Percentiles rank a stretch among this genome's conserved stretches.
These are phyloP conservation scores for Drosophila burlai DNA, from an alignment of 1,140 invertebrate species.

Conservation along the genomic window DNA sequence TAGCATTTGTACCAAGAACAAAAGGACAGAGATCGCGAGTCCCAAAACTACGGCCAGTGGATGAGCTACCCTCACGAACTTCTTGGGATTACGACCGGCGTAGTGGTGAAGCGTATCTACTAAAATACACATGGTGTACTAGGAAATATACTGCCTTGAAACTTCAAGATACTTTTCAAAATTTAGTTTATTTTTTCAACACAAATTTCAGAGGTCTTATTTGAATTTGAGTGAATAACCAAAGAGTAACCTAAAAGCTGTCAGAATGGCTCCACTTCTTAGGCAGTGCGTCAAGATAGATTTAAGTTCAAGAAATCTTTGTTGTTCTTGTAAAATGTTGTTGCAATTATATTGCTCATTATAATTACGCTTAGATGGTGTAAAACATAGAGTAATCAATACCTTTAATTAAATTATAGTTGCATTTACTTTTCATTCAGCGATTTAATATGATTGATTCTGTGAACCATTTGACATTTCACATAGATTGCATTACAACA, in stretches of 20 bases:
- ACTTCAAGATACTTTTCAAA: background rate
- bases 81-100: background rate
- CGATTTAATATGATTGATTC: too few relatives aligned
- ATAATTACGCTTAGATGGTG: too few relatives aligned
- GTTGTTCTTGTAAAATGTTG: background rate
- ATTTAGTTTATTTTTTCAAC: background rate
- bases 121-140: conserved; percentile 6
- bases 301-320: background rate
- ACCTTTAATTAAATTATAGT: background rate
- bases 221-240: background rate
- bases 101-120: background rate
- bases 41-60: background rate
- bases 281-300: background rate
- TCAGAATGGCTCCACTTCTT: background rate
- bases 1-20: conserved; percentile 12
- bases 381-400: too few relatives aligned
- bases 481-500: background rate
- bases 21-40: background rate
- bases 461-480: background rate
- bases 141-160: background rate
- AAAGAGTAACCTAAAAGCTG: background rate
- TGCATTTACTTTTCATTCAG: background rate
- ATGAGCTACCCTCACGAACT: conserved; percentile 19
- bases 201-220: background rate
- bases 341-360: background rate